These are phyloP conservation scores for Psilanteris sp. DNA, from an alignment of 1,140 invertebrate species.

Conservation along the genomic window DNA sequence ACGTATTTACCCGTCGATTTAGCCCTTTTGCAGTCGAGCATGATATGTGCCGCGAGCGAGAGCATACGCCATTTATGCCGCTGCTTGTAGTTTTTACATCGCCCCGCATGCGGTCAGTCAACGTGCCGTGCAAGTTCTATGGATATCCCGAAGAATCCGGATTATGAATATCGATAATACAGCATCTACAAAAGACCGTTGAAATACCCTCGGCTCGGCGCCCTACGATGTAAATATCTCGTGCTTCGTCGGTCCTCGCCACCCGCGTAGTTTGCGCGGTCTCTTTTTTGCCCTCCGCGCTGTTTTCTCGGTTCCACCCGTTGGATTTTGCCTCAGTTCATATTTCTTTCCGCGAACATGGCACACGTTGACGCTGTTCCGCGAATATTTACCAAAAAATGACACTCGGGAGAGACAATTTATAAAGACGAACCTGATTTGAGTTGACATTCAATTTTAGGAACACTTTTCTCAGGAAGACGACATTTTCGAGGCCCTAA, in stretches of 20 bases:
- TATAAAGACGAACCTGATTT: neutral
- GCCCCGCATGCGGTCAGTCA: slow-evolving; percentile 67
- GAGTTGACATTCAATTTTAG: neutral
- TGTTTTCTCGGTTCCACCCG: slow-evolving; percentile 16
- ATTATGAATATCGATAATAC: slow-evolving; percentile 76
- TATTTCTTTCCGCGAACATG: slow-evolving; percentile 45
- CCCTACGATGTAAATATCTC: slow-evolving; percentile 68
- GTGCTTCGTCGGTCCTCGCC: slow-evolving; percentile 55
- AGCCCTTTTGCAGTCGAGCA: slow-evolving; percentile 73
- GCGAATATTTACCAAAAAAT: slow-evolving; percentile 29
- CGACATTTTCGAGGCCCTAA: too few relatives aligned
- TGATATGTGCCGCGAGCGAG: slow-evolving; percentile 44
- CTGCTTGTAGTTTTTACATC: slow-evolving; percentile 31
- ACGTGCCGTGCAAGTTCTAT: slow-evolving; percentile 66
- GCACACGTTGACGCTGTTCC: slow-evolving; percentile 17
- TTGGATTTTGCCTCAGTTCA: slow-evolving; percentile 14
- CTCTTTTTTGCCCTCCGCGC: slow-evolving; percentile 30
- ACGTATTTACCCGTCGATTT: slow-evolving; percentile 77
- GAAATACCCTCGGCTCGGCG: slow-evolving; percentile 47
- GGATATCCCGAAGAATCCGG: slow-evolving; percentile 67
- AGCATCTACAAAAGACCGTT: slow-evolving; percentile 55
- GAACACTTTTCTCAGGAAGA: slow-evolving; percentile 15
- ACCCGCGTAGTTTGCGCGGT: slow-evolving; percentile 52
- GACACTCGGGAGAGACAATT: slow-evolving; percentile 7
- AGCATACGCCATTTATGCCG: slow-evolving; percentile 27